Evolutionary conservation across 2,888 invertebrate species (phyloP).

Genomic region (Phortica okadai): DNA sequence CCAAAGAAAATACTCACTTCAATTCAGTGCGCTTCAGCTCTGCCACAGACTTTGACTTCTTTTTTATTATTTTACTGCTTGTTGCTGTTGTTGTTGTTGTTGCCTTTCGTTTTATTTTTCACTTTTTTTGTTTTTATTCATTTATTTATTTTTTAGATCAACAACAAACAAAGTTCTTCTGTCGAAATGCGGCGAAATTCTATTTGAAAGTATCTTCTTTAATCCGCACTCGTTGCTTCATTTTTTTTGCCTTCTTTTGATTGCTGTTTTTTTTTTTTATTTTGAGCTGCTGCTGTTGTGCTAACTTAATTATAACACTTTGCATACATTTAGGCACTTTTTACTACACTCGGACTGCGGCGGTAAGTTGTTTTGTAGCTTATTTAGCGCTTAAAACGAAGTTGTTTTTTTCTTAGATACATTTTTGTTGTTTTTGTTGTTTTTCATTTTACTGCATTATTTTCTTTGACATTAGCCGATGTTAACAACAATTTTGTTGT

Average conservation of each 20-base stretch:
- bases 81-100: no score
- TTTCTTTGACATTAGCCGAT: no score
- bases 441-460: not conserved
- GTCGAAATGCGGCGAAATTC: not conserved
- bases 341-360: not conserved
- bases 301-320: constrained; percentile 14
- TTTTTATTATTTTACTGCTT: not conserved
- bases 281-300: not conserved
- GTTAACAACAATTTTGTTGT: no score
- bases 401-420: not conserved
- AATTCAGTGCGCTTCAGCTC: not conserved
- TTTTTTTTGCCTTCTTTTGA: not conserved
- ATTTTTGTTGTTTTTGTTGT: not conserved
- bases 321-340: constrained; percentile 11
- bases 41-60: not conserved
- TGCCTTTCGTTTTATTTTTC: not conserved
- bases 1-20: not conserved
- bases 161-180: constrained; percentile 3
- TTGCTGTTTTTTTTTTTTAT: not conserved
- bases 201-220: not conserved
- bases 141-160: constrained; percentile 18
- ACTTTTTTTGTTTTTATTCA: not conserved
- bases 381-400: not conserved
- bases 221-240: not conserved
- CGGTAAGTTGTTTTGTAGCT: not conserved